Evolutionary conservation across 2,888 invertebrate genomes (phyloP).

Genomic region (Syritta pipiens): DNA sequence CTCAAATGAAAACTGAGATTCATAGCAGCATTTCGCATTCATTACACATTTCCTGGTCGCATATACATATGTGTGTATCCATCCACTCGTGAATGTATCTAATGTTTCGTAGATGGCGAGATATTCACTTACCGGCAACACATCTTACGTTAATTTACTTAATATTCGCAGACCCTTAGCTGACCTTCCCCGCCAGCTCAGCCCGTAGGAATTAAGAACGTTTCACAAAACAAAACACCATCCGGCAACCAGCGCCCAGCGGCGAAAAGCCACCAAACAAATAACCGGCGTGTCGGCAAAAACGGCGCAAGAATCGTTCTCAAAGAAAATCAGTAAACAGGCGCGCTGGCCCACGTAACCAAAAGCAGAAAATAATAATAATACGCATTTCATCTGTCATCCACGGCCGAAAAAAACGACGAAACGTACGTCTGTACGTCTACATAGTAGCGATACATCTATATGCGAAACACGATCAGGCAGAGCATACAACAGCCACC

Average conservation of each 20-base stretch:
- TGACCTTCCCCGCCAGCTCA: not conserved
- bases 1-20: not conserved
- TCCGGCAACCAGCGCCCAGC: constrained; percentile 8
- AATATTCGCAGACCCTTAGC: constrained; percentile 23
- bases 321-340: constrained; percentile 46
- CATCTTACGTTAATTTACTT: constrained; percentile 24
- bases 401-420: not conserved
- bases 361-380: constrained; percentile 15
- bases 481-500: constrained; percentile 9
- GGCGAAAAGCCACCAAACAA: no score
- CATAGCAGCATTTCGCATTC: constrained; percentile 5
- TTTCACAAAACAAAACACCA: constrained; percentile 9
- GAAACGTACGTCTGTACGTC: not conserved
- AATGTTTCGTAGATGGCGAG: constrained; percentile 29
- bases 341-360: constrained; percentile 32
- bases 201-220: constrained; percentile 19
- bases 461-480: no score
- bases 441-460: not conserved
- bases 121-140: not conserved
- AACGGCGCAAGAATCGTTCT: constrained; percentile 21
- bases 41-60: not conserved
- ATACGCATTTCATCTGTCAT: constrained; percentile 32
- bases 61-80: not conserved
- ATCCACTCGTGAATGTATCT: not conserved
- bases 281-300: constrained; percentile 1